phyloP scores from a whole-genome alignment of 1,140 invertebrate genomes.

The Triops longicaudatus region DNA sequence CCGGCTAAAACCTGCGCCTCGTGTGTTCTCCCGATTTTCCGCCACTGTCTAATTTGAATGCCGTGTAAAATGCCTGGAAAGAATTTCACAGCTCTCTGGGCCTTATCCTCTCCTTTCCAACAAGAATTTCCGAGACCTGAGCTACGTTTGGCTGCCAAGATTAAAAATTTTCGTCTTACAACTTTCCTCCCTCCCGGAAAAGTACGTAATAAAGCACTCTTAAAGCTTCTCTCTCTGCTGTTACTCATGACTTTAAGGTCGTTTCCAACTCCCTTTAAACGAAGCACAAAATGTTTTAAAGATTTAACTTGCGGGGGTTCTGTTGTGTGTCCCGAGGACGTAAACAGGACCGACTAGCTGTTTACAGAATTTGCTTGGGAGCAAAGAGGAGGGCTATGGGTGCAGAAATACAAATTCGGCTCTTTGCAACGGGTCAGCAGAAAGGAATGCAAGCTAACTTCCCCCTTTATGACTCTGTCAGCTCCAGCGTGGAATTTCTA shows the following conservation, averaged over 20 bases:
- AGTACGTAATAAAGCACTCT: background rate
- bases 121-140: too few relatives aligned
- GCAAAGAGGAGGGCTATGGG: background rate
- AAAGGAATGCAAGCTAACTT: background rate
- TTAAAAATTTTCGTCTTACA: too few relatives aligned
- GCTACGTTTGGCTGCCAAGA: too few relatives aligned
- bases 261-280: background rate
- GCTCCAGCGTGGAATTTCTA: background rate
- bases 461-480: background rate
- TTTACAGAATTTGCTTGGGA: background rate
- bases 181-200: too few relatives aligned
- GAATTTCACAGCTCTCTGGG: too few relatives aligned
- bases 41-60: too few relatives aligned
- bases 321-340: background rate
- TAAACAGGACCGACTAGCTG: background rate
- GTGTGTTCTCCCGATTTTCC: too few relatives aligned
- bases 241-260: background rate
- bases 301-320: slow-evolving; percentile 5
- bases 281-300: background rate
- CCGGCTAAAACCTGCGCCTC: too few relatives aligned
- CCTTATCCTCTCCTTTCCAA: too few relatives aligned
- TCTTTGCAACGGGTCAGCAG: background rate
- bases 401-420: background rate
- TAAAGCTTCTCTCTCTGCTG: background rate
- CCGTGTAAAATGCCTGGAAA: too few relatives aligned